Evolutionary conservation across 1,140 invertebrate genomes (phyloP).

Genomic region (Danaus plexippus): DNA sequence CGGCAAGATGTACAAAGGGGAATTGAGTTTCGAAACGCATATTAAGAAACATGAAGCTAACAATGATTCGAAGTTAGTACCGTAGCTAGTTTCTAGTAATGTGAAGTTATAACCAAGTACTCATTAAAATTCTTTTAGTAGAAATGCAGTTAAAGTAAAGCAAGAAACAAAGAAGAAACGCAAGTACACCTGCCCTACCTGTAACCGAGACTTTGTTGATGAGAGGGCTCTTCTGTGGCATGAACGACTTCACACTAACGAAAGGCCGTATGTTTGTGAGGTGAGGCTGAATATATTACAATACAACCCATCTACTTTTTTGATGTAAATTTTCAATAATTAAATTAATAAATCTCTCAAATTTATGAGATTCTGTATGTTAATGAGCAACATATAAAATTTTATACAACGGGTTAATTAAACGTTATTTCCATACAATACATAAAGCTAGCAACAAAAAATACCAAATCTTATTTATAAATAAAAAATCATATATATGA

Average conservation of each 20-base stretch:
- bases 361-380: too few species aligned
- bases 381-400: too few species aligned
- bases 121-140: slow-evolving; percentile 7
- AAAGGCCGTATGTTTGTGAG: slow-evolving; percentile 47
- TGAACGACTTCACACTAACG: slow-evolving; percentile 46
- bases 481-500: too few species aligned
- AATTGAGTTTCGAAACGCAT: slow-evolving; percentile 49
- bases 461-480: too few species aligned
- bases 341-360: too few species aligned
- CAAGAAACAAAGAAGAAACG: slow-evolving; percentile 15
- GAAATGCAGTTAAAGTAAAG: slow-evolving; percentile 8
- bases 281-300: slow-evolving; percentile 25
- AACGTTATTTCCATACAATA: too few species aligned
- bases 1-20: slow-evolving; percentile 50
- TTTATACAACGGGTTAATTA: too few species aligned
- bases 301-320: too few species aligned
- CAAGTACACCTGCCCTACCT: slow-evolving; percentile 33
- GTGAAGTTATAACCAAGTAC: not conserved
- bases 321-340: too few species aligned
- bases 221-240: slow-evolving; percentile 54
- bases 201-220: slow-evolving; percentile 38
- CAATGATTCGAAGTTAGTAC: slow-evolving; percentile 32
- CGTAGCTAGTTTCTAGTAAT: too few species aligned
- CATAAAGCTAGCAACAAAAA: too few species aligned
- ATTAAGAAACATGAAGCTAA: slow-evolving; percentile 60